phyloP scores from a whole-genome alignment of 2,888 invertebrate genomes.

The Acanthococcus lagerstroemiae region DNA sequence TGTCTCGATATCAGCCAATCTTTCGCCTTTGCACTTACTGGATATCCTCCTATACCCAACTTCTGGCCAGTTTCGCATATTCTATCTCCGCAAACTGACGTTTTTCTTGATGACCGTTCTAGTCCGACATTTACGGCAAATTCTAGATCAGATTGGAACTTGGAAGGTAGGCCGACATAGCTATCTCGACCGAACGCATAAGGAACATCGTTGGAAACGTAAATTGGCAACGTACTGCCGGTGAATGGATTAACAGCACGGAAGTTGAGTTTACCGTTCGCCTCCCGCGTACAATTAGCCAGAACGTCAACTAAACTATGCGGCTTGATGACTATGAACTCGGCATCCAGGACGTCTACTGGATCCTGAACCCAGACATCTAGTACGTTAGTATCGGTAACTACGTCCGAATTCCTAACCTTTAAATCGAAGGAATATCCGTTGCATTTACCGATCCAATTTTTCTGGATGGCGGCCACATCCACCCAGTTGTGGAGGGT shows the following conservation, averaged over 20 bases:
- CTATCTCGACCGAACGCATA: slow-evolving; percentile 58
- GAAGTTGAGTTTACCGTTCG: slow-evolving; percentile 33
- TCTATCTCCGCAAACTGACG: slow-evolving; percentile 39
- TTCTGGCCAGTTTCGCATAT: slow-evolving; percentile 51
- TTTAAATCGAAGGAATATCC: slow-evolving; percentile 63
- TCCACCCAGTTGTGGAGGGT: slow-evolving; percentile 70
- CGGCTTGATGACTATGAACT: slow-evolving; percentile 56
- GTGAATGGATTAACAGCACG: slow-evolving; percentile 62
- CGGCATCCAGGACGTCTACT: slow-evolving; percentile 58
- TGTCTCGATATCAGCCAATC: slow-evolving; percentile 97
- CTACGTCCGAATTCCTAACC: slow-evolving; percentile 39
- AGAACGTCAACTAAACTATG: slow-evolving; percentile 47
- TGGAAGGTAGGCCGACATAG: slow-evolving; percentile 58
- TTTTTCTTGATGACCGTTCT: not conserved
- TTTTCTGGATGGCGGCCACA: slow-evolving; percentile 69
- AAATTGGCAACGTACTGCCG: slow-evolving; percentile 53
- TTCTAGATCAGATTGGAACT: slow-evolving; percentile 41
- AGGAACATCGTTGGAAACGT: slow-evolving; percentile 51
- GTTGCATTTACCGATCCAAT: slow-evolving; percentile 83
- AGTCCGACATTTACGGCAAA: slow-evolving; percentile 50
- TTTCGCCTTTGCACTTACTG: slow-evolving; percentile 67
- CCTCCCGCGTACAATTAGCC: slow-evolving; percentile 4
- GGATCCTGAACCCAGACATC: slow-evolving; percentile 66
- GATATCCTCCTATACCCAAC: slow-evolving; percentile 60
- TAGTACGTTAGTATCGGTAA: slow-evolving; percentile 36